Percentiles rank a stretch among this genome's conserved stretches.
These are phyloP conservation scores for Astur gentilis DNA, from an alignment of 2,113 vertebrate genomes.

Conservation along the genomic window DNA sequence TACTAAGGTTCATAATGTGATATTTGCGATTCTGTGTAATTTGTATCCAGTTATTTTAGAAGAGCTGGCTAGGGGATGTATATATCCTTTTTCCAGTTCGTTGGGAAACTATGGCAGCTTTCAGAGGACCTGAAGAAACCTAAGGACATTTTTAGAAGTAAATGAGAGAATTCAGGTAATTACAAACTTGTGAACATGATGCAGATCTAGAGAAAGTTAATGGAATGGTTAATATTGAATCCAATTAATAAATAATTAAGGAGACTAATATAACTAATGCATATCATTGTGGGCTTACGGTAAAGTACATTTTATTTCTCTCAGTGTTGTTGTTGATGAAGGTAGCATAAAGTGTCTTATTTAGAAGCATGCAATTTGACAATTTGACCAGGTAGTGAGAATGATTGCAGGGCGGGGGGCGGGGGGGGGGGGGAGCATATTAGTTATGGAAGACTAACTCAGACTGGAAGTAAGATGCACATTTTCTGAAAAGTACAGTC, in stretches of 20 bases:
- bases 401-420: neutral
- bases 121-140: neutral
- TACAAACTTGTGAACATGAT: neutral
- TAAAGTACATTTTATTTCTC: neutral
- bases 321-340: neutral
- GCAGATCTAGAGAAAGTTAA: neutral
- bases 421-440: no score
- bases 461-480: neutral
- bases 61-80: neutral
- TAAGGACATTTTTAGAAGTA: neutral
- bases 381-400: neutral
- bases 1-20: neutral
- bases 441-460: neutral
- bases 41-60: neutral
- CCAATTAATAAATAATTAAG: neutral
- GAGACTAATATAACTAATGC: neutral
- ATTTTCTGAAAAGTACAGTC: neutral
- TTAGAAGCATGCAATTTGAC: neutral
- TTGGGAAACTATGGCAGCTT: neutral
- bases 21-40: neutral
- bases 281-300: neutral
- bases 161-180: neutral
- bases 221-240: neutral
- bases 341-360: neutral
- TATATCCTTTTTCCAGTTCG: neutral